phyloP scores from a whole-genome alignment of 2,113 vertebrate species.

The Salvelinus sp. region DNA sequence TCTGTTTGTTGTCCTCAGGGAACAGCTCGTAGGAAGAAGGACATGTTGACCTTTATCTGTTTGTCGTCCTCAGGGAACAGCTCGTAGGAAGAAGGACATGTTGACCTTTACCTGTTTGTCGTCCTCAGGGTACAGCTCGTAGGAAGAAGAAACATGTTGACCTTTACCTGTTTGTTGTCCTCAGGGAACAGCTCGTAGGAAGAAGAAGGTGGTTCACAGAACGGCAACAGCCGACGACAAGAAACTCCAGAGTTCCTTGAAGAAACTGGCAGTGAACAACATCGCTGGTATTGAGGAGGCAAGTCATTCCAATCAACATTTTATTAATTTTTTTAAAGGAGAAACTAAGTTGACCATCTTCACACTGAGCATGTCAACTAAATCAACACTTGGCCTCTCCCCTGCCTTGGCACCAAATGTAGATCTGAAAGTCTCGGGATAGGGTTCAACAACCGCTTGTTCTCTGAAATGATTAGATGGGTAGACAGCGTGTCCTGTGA shows the following conservation, averaged over 20 bases:
- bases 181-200: constrained; percentile 95
- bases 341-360: background rate
- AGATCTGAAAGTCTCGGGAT: background rate
- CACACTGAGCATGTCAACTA: too few relatives aligned
- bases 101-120: too few relatives aligned
- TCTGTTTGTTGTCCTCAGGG: too few relatives aligned
- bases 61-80: too few relatives aligned
- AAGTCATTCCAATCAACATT: background rate
- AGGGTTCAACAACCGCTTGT: background rate
- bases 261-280: constrained; percentile 97
- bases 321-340: too few relatives aligned
- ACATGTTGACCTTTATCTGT: too few relatives aligned
- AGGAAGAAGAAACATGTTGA: too few relatives aligned
- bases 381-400: background rate
- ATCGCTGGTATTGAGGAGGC: constrained; percentile 99
- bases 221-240: constrained; percentile 98
- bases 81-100: too few relatives aligned
- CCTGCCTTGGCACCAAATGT: background rate
- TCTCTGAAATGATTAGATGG: too few relatives aligned
- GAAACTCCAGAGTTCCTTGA: constrained; percentile 97
- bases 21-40: too few relatives aligned
- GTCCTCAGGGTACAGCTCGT: too few relatives aligned
- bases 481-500: too few relatives aligned
- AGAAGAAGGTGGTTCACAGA: constrained; percentile 99
- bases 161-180: constrained; percentile 7